Evolutionary conservation across 2,113 vertebrate genomes (phyloP), one percentile per base, ranked within the genome.

Genomic region (Onychostruthus taczanowskii): DNA sequence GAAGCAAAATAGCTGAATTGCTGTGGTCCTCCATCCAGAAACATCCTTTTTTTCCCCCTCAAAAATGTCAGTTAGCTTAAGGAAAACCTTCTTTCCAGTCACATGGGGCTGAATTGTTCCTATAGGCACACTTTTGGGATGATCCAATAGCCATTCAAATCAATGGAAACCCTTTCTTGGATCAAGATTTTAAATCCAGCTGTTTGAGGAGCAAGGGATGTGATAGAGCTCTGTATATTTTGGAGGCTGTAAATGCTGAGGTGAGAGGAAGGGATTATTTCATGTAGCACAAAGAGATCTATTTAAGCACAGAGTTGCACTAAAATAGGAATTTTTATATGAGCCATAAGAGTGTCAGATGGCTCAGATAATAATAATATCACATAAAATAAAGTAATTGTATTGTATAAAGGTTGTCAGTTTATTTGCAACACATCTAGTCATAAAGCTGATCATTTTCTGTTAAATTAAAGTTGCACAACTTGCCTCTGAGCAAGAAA

Each of bases 351-450:
- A 91, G 49, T 90, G 90, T 97, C 94, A 96, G 90, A 96, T 92
- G 80, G 85, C 90, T 96, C 93, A 95, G 94, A 90, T 95, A 96
- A 95, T 94, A 95, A 93, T 94, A 94, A 96, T 92, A 95, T 90
- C 94, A 89, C 79, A 80, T 94, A 87, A 94, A 95, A 94, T 90
- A 91, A 86, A 96, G 68, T 77, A 86, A 90, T 95, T 87, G 63
- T 90, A 70, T 81, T 94, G 69, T 78, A 81, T 78, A 92, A 93
- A 93, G 64, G 56, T 92, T 96, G 92, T 96, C 93, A 94, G 79
- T 96, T 94, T 93, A 94, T 93, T 93, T 96, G 90, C 85, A 92
- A 90, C 88, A 89, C 76, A 66, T 82, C 83, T 84, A 93, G 86
- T 89, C 76, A 92, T 82, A 93, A 81, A 93, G 64, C 41, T 82